Evolutionary conservation across 2,797 vertebrate genomes (phyloP).

Genomic region (Acipenser transmontanus): DNA sequence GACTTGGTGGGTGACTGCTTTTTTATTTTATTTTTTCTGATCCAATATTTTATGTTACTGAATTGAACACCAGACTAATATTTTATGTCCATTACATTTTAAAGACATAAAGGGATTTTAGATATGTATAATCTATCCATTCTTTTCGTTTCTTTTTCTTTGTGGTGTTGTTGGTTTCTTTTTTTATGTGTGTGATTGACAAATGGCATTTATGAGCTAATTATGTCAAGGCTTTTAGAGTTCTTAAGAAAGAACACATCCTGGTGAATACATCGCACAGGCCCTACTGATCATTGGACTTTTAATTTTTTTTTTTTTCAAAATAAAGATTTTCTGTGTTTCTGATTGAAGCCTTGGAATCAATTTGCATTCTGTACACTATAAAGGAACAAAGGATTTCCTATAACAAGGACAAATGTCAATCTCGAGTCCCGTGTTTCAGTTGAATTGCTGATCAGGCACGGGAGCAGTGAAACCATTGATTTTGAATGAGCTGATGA

Average conservation of each 20-base stretch:
- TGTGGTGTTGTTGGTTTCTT: too few species aligned
- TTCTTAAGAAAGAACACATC: conserved; percentile 4
- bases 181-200: conserved; percentile 44
- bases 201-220: conserved; percentile 71
- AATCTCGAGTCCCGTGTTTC: conserved; percentile 45
- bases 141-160: neutral
- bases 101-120: too few species aligned
- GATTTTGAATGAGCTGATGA: conserved; percentile 59
- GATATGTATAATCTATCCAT: too few species aligned
- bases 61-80: too few species aligned
- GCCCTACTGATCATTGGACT: conserved; percentile 19
- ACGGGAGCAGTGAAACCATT: conserved; percentile 56
- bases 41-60: too few species aligned
- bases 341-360: conserved; percentile 3
- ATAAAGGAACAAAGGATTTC: conserved; percentile 31
- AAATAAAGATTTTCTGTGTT: conserved; percentile 9
- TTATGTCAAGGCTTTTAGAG: conserved; percentile 51
- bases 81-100: too few species aligned
- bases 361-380: conserved; percentile 13
- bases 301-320: conserved; percentile 10
- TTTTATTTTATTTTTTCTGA: too few species aligned
- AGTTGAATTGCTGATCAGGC: conserved; percentile 50
- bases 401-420: conserved; percentile 65
- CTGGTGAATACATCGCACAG: conserved; percentile 20
- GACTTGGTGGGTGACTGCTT: too few species aligned